Base-by-base conservation (phyloP, 2,797 vertebrate genomes). In the Podarcis lilfordi region DNA sequence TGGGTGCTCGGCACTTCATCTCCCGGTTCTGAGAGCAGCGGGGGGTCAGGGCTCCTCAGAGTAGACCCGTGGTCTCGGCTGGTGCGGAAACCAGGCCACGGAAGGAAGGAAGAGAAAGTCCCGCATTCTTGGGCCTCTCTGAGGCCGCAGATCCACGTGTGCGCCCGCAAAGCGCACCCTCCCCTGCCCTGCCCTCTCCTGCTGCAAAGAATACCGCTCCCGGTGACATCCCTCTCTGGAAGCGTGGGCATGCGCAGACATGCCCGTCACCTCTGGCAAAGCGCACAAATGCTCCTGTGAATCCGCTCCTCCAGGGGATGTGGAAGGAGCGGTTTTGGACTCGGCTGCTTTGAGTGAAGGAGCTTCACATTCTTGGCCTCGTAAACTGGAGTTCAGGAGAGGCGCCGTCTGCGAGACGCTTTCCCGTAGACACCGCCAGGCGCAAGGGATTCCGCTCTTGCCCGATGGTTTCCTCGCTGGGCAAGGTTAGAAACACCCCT, bases 31-130 rank as follows among this genome's bases (percentile, higher is more conserved):
- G 90, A 92, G 95, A 92, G 92, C 89, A 90, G 50, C 13, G 50
- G 50, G 13, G 50, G 1, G 4, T 55, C 50, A 4, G 50, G 91
- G 88, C 90, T 93, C 91, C 94, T 95, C 94, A 95, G 94, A 95
- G 95, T 95, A 95, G 80, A 25, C 92, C 91, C 59, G 78, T 88
- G 86, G 87, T 81, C 74, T 86, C 90, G 80, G 80, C 81, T 87
- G 87, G 71, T 69, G 3, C 0, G 55, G 77, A 78, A 40, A 80
- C 78, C 78, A 82, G 66, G 32, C 59, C 23, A 29, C 29, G 77
- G 75, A 55, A 45, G 78, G 35, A 29, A 43, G 69, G 27, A 32
- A 43, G 29, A 55, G 81, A 35, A 84, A 61, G 76, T 32, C 32
- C 43, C 59, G 2, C 13, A 3, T 77, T 59, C 29, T 45, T 68